phyloP scores from a whole-genome alignment of 1,140 invertebrate species.

The Macrobrachium rosenbergii region DNA sequence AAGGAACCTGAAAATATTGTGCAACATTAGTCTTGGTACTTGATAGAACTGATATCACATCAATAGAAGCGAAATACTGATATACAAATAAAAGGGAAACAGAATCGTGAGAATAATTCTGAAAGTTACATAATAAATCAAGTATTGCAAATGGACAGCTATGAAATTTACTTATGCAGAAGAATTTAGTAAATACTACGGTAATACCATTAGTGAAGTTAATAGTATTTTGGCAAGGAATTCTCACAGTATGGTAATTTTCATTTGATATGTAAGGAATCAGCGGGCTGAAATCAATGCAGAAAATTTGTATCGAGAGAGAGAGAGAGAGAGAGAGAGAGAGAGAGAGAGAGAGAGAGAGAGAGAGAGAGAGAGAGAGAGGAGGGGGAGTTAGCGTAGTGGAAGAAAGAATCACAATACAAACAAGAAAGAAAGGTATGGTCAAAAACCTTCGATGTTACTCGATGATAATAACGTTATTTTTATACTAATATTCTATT shows the following conservation, averaged over 20 bases:
- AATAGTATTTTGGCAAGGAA: background rate
- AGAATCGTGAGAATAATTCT: too few relatives aligned
- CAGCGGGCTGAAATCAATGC: background rate
- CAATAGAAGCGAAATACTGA: too few relatives aligned
- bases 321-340: constrained; percentile 7
- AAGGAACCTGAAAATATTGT: constrained; percentile 44
- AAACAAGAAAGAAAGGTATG: background rate
- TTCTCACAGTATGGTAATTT: background rate
- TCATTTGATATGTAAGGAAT: too few relatives aligned
- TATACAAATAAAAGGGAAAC: too few relatives aligned
- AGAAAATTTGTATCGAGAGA: background rate
- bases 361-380: constrained; percentile 20
- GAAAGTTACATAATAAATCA: too few relatives aligned
- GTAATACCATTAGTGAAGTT: background rate
- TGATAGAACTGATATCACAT: background rate
- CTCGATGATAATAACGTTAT: too few relatives aligned
- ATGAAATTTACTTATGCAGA: too few relatives aligned
- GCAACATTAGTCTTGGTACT: background rate
- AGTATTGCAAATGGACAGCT: too few relatives aligned
- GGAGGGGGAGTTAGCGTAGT: background rate
- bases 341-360: constrained; percentile 9
- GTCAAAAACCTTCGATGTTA: background rate
- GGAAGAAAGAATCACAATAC: too few relatives aligned
- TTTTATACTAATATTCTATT: too few relatives aligned
- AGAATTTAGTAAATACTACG: background rate